Conservation (phyloP, 2,113 vertebrate genomes). For the Gallinago undulata region DNA sequence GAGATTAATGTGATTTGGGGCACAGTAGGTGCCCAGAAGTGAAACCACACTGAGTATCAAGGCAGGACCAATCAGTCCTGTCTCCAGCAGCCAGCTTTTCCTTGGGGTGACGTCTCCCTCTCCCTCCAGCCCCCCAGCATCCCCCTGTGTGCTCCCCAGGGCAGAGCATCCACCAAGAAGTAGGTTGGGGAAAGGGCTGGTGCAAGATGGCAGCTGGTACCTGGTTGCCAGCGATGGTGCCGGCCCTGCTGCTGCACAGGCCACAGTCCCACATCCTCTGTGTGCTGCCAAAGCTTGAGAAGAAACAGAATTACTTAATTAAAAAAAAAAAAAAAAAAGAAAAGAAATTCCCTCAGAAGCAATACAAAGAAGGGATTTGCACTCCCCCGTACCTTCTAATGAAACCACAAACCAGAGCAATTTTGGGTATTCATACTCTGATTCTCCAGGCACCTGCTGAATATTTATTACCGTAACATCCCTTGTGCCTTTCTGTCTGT, state of each 20-base stretch:
- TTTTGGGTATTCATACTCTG: not conserved
- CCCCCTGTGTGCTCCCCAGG: not conserved
- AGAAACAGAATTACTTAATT: not conserved
- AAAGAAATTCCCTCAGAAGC: not conserved
- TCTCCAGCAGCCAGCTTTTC: not conserved
- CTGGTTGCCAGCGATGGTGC: accelerated
- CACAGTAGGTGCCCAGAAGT: not conserved
- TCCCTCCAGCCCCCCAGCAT: not conserved
- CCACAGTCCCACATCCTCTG: not conserved
- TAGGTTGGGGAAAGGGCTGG: accelerated
- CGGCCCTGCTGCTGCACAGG: accelerated
- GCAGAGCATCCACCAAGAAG: not conserved
- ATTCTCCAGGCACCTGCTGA: not conserved
- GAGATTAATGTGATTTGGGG: not conserved
- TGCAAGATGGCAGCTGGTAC: not conserved
- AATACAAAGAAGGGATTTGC: not conserved
- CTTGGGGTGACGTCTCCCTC: not conserved
- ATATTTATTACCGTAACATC: not conserved
- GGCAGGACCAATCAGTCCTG: accelerated
- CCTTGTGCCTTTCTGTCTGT: not conserved
- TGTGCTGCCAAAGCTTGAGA: not conserved
- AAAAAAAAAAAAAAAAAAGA: not conserved
- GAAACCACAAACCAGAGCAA: not conserved
- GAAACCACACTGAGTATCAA: not conserved
- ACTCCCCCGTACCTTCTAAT: not conserved